A percentile compares a stretch with the other conserved stretches of the same genome.
Conservation (phyloP, 2,888 invertebrate genomes). For the Muschampia plurimacula region DNA sequence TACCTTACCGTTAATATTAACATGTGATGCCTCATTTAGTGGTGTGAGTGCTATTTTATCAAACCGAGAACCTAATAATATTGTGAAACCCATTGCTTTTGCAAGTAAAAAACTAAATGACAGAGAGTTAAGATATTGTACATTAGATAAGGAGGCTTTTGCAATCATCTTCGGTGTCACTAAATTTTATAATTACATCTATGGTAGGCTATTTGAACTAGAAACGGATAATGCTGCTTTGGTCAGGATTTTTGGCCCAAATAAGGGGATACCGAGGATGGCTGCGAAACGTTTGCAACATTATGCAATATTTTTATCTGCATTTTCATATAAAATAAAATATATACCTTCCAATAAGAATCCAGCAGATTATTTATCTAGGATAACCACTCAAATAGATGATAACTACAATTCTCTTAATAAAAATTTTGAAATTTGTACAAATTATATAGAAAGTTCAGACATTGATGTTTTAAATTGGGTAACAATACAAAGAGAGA, state of each 20-base stretch:
- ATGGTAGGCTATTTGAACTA: conserved; percentile 44
- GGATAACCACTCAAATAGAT: conserved; percentile 33
- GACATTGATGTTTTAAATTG: conserved; percentile 28
- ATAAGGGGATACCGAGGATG: conserved; percentile 46
- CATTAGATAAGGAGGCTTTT: conserved; percentile 41
- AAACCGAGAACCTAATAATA: background rate
- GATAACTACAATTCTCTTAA: background rate
- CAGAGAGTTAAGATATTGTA: background rate
- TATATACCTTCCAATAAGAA: conserved; percentile 42
- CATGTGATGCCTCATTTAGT: background rate
- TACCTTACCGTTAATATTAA: background rate
- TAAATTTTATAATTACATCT: conserved; percentile 48
- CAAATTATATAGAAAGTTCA: conserved; percentile 14
- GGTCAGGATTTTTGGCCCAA: conserved; percentile 52
- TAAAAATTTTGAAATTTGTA: background rate
- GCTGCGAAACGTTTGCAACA: conserved; percentile 51
- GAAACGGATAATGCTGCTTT: conserved; percentile 50
- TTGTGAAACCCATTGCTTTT: background rate
- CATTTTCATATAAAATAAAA: conserved; percentile 42
- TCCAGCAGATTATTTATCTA: conserved; percentile 41
- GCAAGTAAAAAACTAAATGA: background rate
- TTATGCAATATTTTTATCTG: conserved; percentile 48
- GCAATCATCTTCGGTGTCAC: conserved; percentile 48
- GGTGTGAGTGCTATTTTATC: background rate
- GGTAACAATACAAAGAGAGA: conserved; percentile 35